These are phyloP conservation scores for Ommatoiulus sabulosus DNA, from an alignment of 2,888 invertebrate genomes.

Conservation along the genomic window DNA sequence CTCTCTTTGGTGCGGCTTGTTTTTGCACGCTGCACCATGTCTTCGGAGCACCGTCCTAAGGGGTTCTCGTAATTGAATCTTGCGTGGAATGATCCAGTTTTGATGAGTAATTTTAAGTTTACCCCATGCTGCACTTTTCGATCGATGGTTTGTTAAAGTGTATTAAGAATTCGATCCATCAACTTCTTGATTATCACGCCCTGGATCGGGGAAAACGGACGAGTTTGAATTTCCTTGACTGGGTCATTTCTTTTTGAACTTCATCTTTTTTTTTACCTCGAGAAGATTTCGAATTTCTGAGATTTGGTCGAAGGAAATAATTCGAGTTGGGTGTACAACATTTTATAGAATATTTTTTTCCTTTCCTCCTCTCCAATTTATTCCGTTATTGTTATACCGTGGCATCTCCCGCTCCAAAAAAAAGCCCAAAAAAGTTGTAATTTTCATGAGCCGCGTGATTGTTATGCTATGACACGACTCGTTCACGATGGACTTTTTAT, in stretches of 20 bases:
- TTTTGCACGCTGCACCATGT: background rate
- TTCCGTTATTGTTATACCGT: background rate
- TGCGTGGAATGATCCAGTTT: conserved; percentile 20
- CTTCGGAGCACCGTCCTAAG: background rate
- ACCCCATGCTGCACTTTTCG: conserved; percentile 21
- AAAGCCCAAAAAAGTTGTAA: conserved; percentile 11
- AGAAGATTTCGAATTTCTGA: background rate
- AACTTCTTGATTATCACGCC: conserved; percentile 47
- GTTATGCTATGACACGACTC: conserved; percentile 40
- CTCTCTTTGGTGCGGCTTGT: background rate
- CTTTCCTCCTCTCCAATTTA: background rate
- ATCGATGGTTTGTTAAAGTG: conserved; percentile 38
- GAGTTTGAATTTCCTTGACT: background rate
- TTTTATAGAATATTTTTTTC: background rate
- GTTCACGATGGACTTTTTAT: conserved; percentile 24
- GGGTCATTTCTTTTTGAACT: background rate
- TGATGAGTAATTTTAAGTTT: conserved; percentile 43
- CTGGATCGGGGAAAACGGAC: background rate
- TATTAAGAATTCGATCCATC: conserved; percentile 42
- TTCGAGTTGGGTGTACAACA: background rate
- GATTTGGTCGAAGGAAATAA: background rate
- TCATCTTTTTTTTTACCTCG: background rate
- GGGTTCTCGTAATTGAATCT: conserved; percentile 21
- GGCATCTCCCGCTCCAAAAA: background rate
- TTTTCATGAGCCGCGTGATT: conserved; percentile 27